Evolutionary conservation across 2,888 invertebrate genomes (phyloP).

Genomic region (Frankliniella fusca): DNA sequence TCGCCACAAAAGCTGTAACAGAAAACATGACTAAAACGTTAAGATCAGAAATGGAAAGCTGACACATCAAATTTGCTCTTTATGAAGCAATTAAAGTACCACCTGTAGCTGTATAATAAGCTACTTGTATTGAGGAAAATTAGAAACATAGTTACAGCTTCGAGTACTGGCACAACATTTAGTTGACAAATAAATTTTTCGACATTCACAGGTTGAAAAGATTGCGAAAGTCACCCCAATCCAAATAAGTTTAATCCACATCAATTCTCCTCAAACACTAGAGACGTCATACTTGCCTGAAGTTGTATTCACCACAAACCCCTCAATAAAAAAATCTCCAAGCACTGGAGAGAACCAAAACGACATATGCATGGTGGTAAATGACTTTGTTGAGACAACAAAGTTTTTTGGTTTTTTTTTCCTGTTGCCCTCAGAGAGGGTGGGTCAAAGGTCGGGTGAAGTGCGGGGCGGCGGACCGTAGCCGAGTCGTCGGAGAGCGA

Average conservation of each 20-base stretch:
- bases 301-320: not conserved
- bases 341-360: constrained; percentile 11
- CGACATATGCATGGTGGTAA: constrained; percentile 11
- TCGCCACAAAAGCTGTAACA: not conserved
- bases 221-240: not conserved
- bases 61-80: not conserved
- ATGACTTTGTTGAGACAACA: not conserved
- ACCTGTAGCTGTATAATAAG: no score
- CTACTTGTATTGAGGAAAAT: not conserved
- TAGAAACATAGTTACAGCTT: not conserved
- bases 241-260: not conserved
- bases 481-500: no score
- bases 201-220: not conserved
- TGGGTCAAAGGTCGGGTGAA: no score
- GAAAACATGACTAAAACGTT: not conserved
- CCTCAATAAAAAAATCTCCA: not conserved
- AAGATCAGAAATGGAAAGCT: not conserved
- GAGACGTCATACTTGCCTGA: not conserved
- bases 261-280: not conserved
- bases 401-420: no score
- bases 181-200: not conserved
- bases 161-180: not conserved
- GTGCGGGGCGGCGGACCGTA: no score
- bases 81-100: not conserved
- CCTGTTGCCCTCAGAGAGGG: no score